Percentiles rank a stretch among this genome's conserved stretches.
Evolutionary conservation across 2,888 invertebrate species (phyloP).

Genomic region (Pristionchus fissidentatus): DNA sequence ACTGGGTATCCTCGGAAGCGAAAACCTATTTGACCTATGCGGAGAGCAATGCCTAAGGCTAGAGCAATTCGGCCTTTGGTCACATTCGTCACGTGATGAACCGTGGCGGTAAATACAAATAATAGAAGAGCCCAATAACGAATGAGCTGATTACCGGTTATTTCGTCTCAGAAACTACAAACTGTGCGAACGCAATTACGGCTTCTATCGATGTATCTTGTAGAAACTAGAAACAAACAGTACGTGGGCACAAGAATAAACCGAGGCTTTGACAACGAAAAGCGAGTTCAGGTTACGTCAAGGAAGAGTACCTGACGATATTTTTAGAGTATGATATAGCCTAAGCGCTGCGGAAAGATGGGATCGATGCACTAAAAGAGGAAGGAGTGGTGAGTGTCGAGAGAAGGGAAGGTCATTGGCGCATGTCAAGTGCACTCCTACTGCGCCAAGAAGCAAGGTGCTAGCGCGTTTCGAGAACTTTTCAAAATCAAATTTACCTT

Average conservation of each 20-base stretch:
- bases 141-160: too few species aligned
- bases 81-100: too few species aligned
- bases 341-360: conserved; percentile 2
- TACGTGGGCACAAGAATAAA: neutral
- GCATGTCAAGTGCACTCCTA: neutral
- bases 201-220: neutral
- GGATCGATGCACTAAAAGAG: conserved; percentile 43
- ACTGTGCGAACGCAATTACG: too few species aligned
- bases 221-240: neutral
- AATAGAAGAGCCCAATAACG: too few species aligned
- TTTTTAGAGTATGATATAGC: neutral
- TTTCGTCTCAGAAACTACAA: too few species aligned
- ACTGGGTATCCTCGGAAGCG: too few species aligned
- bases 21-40: too few species aligned
- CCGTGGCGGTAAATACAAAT: too few species aligned
- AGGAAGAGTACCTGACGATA: neutral
- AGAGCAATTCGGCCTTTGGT: too few species aligned
- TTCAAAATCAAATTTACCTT: neutral
- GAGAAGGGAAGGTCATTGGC: conserved; percentile 34
- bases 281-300: neutral
- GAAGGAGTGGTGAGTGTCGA: conserved; percentile 16
- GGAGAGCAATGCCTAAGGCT: too few species aligned
- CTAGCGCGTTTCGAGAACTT: neutral
- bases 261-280: neutral
- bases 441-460: neutral